A percentile compares a stretch with the other conserved stretches of the same genome.
These are phyloP conservation scores for Diarsia rubi DNA, from an alignment of 2,888 invertebrate species.

Conservation along the genomic window DNA sequence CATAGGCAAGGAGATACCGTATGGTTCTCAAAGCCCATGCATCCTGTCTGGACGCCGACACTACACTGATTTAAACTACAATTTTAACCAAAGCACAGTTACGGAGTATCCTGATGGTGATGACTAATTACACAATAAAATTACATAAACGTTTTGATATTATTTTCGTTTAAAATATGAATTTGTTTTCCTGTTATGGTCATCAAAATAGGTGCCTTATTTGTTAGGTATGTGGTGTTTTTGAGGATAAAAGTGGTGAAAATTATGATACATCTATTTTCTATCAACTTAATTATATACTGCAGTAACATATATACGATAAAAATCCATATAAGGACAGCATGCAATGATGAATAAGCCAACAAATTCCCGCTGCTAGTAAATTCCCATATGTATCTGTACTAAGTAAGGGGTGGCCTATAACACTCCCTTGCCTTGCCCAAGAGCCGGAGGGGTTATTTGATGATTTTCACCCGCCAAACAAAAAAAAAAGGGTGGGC, in stretches of 20 bases:
- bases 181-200: slow-evolving; percentile 28
- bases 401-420: neutral
- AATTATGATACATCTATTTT: neutral
- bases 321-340: neutral
- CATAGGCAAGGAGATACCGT: too few species aligned
- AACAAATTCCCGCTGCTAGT: neutral
- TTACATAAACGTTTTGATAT: slow-evolving; percentile 21
- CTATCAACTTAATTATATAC: neutral
- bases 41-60: slow-evolving; percentile 13
- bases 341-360: neutral
- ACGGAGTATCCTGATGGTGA: slow-evolving; percentile 2
- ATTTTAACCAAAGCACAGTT: neutral
- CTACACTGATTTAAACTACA: slow-evolving; percentile 13
- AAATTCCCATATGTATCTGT: neutral
- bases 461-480: too few species aligned
- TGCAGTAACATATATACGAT: neutral
- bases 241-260: neutral
- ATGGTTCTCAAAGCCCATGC: neutral
- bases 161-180: neutral
- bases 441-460: too few species aligned
- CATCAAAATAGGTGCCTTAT: neutral
- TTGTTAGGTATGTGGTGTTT: neutral
- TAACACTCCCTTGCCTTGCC: too few species aligned
- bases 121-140: slow-evolving; percentile 38
- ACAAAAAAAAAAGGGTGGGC: too few species aligned